Evolutionary conservation across 2,797 vertebrate species (phyloP).

Genomic region (Prunella strophiata): DNA sequence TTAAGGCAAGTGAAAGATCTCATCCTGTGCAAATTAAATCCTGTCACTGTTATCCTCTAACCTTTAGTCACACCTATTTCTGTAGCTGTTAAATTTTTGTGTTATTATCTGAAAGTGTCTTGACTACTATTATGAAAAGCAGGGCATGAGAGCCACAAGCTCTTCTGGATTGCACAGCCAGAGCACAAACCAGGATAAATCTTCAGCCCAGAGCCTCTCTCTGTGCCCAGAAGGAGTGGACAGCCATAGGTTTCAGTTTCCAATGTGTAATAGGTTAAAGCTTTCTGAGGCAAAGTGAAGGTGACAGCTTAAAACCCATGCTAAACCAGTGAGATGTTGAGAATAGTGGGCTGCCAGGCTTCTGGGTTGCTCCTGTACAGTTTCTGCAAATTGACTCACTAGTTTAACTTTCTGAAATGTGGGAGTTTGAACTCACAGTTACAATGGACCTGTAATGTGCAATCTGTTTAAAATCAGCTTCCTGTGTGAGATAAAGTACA

Average conservation of each 20-base stretch:
- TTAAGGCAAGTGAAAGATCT: neutral
- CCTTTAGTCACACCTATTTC: neutral
- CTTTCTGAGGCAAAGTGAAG: neutral
- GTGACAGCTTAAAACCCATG: neutral
- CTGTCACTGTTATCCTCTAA: neutral
- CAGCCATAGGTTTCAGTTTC: neutral
- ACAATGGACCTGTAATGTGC: neutral
- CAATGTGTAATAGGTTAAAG: neutral
- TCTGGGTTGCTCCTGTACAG: neutral
- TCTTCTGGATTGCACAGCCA: neutral
- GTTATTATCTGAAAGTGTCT: neutral
- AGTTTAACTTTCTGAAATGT: neutral
- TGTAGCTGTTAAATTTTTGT: neutral
- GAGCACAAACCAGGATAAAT: neutral
- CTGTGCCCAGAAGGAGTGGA: neutral
- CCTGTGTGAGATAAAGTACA: neutral
- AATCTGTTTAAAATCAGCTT: neutral
- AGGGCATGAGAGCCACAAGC: neutral
- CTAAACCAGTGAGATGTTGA: neutral
- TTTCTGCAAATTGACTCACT: neutral
- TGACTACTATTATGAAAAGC: neutral
- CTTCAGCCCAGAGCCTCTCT: neutral
- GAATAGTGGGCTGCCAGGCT: neutral
- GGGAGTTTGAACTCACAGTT: neutral
- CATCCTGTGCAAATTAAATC: neutral